Evolutionary conservation across 2,888 invertebrate species (phyloP).

Genomic region (Agelastica alni): DNA sequence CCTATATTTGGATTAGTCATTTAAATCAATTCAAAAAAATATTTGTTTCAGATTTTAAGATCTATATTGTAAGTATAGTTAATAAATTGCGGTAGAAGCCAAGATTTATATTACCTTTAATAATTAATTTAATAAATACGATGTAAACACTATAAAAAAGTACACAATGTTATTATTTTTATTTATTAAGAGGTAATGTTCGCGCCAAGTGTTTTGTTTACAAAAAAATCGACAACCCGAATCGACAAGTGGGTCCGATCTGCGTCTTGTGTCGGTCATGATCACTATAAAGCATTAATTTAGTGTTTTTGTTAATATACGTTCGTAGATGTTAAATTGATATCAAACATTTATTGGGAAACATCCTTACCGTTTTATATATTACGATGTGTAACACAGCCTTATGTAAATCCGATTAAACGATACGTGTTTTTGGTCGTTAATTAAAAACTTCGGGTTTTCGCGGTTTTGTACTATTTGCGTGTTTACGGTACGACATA

Average conservation of each 20-base stretch:
- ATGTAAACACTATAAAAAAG: too few species aligned
- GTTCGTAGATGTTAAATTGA: slow-evolving; percentile 14
- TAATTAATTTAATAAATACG: too few species aligned
- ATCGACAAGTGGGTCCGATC: slow-evolving; percentile 42
- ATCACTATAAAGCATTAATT: slow-evolving; percentile 28
- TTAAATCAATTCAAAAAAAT: too few species aligned
- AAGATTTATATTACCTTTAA: too few species aligned
- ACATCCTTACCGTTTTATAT: slow-evolving; percentile 43
- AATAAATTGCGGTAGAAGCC: too few species aligned
- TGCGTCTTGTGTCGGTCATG: slow-evolving; percentile 34
- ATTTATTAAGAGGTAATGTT: slow-evolving; percentile 22
- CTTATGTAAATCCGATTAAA: slow-evolving; percentile 47
- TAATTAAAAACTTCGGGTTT: slow-evolving; percentile 49
- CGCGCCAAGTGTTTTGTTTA: slow-evolving; percentile 40
- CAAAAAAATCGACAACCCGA: slow-evolving; percentile 37
- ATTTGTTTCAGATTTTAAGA: too few species aligned
- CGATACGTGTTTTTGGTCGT: slow-evolving; percentile 47
- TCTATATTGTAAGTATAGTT: too few species aligned
- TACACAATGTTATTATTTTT: not conserved
- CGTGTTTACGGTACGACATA: slow-evolving; percentile 53
- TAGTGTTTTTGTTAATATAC: slow-evolving; percentile 29
- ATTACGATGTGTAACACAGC: slow-evolving; percentile 50
- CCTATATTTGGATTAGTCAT: too few species aligned
- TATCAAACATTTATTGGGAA: slow-evolving; percentile 22
- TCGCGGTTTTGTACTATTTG: slow-evolving; percentile 56